phyloP scores from a whole-genome alignment of 1,140 invertebrate species.

The Cotesia typhae region DNA sequence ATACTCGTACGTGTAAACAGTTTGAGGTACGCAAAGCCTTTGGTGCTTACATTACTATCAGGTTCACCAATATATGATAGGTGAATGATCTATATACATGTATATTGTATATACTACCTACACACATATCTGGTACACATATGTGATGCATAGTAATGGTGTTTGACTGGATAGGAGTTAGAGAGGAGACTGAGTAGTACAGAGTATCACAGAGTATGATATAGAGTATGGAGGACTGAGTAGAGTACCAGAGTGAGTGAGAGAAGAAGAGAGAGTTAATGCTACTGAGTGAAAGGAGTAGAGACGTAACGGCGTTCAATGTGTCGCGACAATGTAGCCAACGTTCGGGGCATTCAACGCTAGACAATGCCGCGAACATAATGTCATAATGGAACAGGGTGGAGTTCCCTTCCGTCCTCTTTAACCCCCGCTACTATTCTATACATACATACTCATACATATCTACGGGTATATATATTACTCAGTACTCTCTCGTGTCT shows the following conservation, averaged over 20 bases:
- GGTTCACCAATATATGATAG: too few species aligned
- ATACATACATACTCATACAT: too few species aligned
- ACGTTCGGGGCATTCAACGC: slow-evolving; percentile 61
- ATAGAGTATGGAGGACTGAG: too few species aligned
- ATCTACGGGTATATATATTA: slow-evolving; percentile 47
- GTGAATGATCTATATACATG: too few species aligned
- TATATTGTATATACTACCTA: too few species aligned
- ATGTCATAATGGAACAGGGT: slow-evolving; percentile 63
- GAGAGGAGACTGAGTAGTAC: background rate
- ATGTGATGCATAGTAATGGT: too few species aligned
- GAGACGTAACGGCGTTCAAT: slow-evolving; percentile 48
- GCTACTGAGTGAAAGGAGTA: background rate
- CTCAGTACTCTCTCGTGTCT: slow-evolving; percentile 1
- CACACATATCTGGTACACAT: too few species aligned
- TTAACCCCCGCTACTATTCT: slow-evolving; percentile 32
- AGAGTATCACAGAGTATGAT: background rate
- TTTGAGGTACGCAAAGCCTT: slow-evolving; percentile 15
- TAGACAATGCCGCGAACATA: slow-evolving; percentile 64
- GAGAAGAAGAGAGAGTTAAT: background rate
- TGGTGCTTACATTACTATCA: slow-evolving; percentile 1
- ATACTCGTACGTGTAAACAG: slow-evolving; percentile 11
- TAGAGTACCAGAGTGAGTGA: background rate
- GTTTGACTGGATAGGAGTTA: too few species aligned
- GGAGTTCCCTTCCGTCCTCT: slow-evolving; percentile 41
- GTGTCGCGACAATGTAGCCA: slow-evolving; percentile 62